Base-by-base conservation (phyloP, 2,113 vertebrate species). In the Phaethornis superciliosus region DNA sequence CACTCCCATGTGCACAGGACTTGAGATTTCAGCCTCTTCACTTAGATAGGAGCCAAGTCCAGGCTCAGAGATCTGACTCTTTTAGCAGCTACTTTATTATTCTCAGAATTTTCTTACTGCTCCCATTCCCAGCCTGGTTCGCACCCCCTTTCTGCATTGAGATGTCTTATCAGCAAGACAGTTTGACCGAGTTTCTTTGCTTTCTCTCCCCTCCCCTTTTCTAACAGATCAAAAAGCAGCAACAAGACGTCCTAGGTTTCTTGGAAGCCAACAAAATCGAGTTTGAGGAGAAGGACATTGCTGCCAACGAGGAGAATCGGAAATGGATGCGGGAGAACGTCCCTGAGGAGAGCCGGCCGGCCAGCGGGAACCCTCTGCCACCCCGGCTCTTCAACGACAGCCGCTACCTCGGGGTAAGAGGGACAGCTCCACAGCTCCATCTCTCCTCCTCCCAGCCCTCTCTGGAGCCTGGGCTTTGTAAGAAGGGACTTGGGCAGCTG, bases 281-380 rank as follows among this genome's bases (percentile, higher is more conserved):
- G 59, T 99, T 98, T 88, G 99, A 99, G 97, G 99, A 99, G 95
- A 99, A 98, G 86, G 99, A 99, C 93, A 99, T 99, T 11, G 99
- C 99, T 0, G 98, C 99, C 95, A 98, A 99, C 0, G 99, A 99
- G 95, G 98, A 97, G 82, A 99, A 99, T 96, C 97, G 99, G 85
- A 99, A 99, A 88, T 99, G 99, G 99, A 99, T 99, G 99, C 97
- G 99, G 15, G 99, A 99, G 97, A 99, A 99, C 8, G 98, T 99
- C 54, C 99, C 99, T 0, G 98, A 98, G 74, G 97, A 98, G 67
- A 98, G 96, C 44, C 97, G 99, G 80, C 99, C 99, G 5, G 84
- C 98, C 4, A 98, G 98, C 1, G 99, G 99, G 64, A 98, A 99
- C 72, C 99, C 99, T 1, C 97, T 99, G 52, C 99, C 99, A 4